Evolutionary conservation across 1,140 invertebrate species (phyloP), one percentile per base, ranked within the genome.

Genomic region (Rhyacophila brunnea): DNA sequence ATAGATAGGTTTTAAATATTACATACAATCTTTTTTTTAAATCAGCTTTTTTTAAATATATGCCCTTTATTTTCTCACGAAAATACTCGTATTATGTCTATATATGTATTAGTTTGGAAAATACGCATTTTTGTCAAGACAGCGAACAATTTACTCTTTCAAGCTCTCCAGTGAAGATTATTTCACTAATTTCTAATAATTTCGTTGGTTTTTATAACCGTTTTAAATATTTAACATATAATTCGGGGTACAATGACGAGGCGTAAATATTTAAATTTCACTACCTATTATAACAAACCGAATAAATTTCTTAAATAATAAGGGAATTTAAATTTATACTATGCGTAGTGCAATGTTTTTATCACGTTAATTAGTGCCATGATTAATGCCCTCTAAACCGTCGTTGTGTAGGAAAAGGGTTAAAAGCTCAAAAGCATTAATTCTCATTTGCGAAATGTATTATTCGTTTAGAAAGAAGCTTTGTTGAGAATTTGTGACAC

Each of bases 391-490:
- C 50, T 54, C 40, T 48, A 53, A 62, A 58, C 60, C 60, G 58
- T 58, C 60, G 55, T 55, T 58, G 58, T 42, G 43, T 40, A 43
- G 54, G 44, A 58, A 62, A 56, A 53, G 60, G 56, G 56, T 62
- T 62, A 62, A 62, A 54, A 58, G 60, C 60, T 55, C 49, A 47
- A 32, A 49, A 48, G 44, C 60, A 62, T 62, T 58, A 53, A 57
- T 62, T 58, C 60, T 62, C 58, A 62, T 62, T 62, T 62, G 44
- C 17, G 47, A 44, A 57, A 58, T 58, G 55, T 62, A 62, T 62
- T 62, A 48, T 62, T 49, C 60, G 20, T 14, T 48, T 40, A 49
- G 47, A 45, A 40, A 53, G 60, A 52, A 52, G 53, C 45, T 18
- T 38, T 40, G 49, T 14, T 40, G 6, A 10, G n/a, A 40, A 47